Base-by-base conservation (phyloP, 2,797 vertebrate genomes). In the Carduelis carduelis region DNA sequence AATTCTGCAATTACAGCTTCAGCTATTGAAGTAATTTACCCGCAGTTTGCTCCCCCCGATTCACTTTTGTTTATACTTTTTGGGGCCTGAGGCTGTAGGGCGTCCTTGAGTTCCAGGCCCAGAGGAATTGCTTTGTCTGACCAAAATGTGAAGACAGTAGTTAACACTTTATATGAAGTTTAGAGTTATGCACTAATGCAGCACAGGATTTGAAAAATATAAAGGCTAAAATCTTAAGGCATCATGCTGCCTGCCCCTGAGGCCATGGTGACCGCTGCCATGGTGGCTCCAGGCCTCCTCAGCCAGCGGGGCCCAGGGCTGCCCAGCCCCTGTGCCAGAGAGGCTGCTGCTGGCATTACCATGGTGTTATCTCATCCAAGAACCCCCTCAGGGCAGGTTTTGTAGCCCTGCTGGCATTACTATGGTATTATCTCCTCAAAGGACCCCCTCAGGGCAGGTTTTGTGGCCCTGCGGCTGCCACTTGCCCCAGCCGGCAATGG, bases 211-310 rank as follows among this genome's bases (percentile, higher is more conserved):
- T 53, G 32, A 35, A 64, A 64, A 35, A 30, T 15, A 53, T 4
- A 20, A 44, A 64, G 39, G 39, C n/a, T 78, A 2, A 44, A 77
- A 20, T 9, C 10, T 12, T 6, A 24, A 30, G 16, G 16, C 13
- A 8, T 44, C 12, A 7, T 14, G 9, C 34, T 2, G 7, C 30
- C 35, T 47, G 37, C 41, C 23, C 21, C 27, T 17, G 28, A 46
- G 34, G 41, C 11, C 14, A 17, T 1, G 0, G 59, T 3, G 4
- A 11, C 32, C 1, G 2, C 50, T 0, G 0, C 39, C 53, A 3
- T 23, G 6, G 1, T 0, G 3, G 56, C 61, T 34, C 7, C 3
- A 0, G 43, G 35, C 37, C 32, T 12, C 6, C 28, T 49, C 43
- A 46, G 32, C 1, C 1, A 24, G 11, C 1, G 1, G 34, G 46